Evolutionary conservation across 2,797 vertebrate genomes (phyloP).

Genomic region (Chanos chanos): DNA sequence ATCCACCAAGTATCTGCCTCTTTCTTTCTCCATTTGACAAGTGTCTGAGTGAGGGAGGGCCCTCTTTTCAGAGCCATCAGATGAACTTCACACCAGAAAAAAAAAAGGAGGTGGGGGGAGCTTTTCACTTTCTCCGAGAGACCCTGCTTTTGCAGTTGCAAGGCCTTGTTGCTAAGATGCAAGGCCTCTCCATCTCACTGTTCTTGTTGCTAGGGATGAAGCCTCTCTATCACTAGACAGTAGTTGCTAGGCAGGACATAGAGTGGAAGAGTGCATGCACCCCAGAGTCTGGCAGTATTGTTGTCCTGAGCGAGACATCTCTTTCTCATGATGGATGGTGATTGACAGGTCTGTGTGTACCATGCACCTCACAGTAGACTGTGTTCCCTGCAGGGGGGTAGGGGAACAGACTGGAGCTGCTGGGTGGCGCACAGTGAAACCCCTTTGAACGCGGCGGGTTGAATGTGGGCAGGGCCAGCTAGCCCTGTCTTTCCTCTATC

Average conservation of each 20-base stretch:
- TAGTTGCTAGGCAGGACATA: slow-evolving; percentile 70
- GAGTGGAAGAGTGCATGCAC: slow-evolving; percentile 58
- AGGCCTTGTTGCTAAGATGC: slow-evolving; percentile 46
- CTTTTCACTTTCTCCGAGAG: slow-evolving; percentile 62
- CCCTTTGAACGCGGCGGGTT: slow-evolving; percentile 34
- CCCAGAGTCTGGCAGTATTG: slow-evolving; percentile 59
- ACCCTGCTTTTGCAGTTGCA: slow-evolving; percentile 50
- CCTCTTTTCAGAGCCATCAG: slow-evolving; percentile 66
- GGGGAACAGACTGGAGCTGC: slow-evolving; percentile 29
- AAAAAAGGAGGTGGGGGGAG: slow-evolving; percentile 36
- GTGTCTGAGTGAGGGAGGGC: slow-evolving; percentile 70
- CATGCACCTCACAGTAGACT: slow-evolving; percentile 40
- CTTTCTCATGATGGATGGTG: slow-evolving; percentile 57
- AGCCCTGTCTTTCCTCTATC: slow-evolving; percentile 22
- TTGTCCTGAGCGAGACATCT: slow-evolving; percentile 67
- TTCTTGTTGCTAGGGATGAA: slow-evolving; percentile 50
- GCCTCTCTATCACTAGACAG: slow-evolving; percentile 46
- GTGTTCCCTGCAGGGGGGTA: slow-evolving; percentile 20
- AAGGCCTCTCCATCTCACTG: slow-evolving; percentile 46
- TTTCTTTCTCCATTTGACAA: slow-evolving; percentile 73
- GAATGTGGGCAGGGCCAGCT: slow-evolving; percentile 29
- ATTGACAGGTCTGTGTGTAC: slow-evolving; percentile 56
- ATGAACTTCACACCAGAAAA: slow-evolving; percentile 74
- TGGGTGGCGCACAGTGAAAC: slow-evolving; percentile 31
- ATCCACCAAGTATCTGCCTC: slow-evolving; percentile 73